A percentile compares a stretch with the other conserved stretches of the same genome.
These are phyloP conservation scores for Zosterops lateralis DNA, from an alignment of 2,113 vertebrate species.

Conservation along the genomic window DNA sequence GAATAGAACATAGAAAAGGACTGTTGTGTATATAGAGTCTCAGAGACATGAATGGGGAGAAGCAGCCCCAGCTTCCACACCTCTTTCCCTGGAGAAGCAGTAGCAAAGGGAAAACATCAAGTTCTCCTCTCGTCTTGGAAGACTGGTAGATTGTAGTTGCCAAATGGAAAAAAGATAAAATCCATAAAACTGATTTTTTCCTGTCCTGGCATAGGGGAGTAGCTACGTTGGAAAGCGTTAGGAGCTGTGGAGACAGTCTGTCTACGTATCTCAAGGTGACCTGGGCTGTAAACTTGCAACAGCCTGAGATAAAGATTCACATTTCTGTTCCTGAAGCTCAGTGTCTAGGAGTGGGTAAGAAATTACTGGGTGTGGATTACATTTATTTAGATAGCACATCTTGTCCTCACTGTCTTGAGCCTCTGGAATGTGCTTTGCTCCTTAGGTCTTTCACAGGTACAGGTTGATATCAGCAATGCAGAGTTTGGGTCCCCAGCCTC, in stretches of 20 bases:
- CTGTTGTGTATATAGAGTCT: accelerated
- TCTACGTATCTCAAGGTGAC: not conserved
- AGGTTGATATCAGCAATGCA: not conserved
- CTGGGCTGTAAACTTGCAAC: not conserved
- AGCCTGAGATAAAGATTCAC: not conserved
- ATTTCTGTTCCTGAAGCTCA: not conserved
- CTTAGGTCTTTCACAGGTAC: not conserved
- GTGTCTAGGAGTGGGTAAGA: not conserved
- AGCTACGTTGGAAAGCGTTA: not conserved
- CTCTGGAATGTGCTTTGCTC: slow-evolving; percentile 6
- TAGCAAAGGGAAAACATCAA: not conserved
- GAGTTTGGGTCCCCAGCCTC: not conserved
- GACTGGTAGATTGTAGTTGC: not conserved
- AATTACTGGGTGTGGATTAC: not conserved
- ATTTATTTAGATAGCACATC: not conserved
- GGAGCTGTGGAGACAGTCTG: not conserved
- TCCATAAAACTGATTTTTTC: not conserved
- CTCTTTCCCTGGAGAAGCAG: not conserved
- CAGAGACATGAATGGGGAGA: not conserved
- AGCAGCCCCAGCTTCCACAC: not conserved
- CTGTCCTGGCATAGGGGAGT: not conserved
- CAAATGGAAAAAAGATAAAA: not conserved
- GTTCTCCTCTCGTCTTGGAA: not conserved
- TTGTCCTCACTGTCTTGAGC: not conserved
- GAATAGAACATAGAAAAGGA: not conserved